Percentiles rank a stretch among this genome's conserved stretches.
Evolutionary conservation across 2,797 vertebrate species (phyloP).

Genomic region (Gymnothorax reevesii): DNA sequence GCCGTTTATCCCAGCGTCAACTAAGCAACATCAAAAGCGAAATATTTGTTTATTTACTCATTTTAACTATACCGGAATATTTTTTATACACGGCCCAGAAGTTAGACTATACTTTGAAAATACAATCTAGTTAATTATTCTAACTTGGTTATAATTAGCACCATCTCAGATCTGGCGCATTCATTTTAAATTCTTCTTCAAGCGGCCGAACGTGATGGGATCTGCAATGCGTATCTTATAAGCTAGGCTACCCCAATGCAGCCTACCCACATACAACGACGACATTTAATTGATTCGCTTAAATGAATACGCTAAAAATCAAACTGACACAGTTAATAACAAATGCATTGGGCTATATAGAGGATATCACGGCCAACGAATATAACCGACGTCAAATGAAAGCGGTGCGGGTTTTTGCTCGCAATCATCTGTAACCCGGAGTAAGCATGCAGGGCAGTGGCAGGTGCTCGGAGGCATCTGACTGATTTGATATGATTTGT

Average conservation of each 20-base stretch:
- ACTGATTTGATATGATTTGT: neutral
- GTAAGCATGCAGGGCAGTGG: neutral
- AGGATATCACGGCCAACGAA: neutral
- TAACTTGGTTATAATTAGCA: neutral
- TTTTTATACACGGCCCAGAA: neutral
- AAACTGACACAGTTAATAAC: neutral
- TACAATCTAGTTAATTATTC: neutral
- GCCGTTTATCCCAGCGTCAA: neutral
- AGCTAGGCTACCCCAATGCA: neutral
- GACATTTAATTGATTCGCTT: neutral
- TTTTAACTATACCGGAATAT: too few species aligned
- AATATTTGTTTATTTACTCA: neutral
- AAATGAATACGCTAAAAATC: neutral
- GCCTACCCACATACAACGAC: neutral
- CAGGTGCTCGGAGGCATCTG: conserved; percentile 2
- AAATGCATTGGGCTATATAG: conserved; percentile 1
- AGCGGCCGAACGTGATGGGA: conserved; percentile 52
- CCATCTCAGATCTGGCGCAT: neutral
- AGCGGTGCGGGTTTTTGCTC: neutral
- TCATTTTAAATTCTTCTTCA: conserved; percentile 53
- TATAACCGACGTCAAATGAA: neutral
- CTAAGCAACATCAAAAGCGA: neutral
- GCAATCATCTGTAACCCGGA: neutral
- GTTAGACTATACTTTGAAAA: neutral
- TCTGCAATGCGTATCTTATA: conserved; percentile 72